Percentiles rank a stretch among this genome's conserved stretches.
phyloP scores from a whole-genome alignment of 92 coral and sea anemone genomes.

The Palythoa heliodiscus region DNA sequence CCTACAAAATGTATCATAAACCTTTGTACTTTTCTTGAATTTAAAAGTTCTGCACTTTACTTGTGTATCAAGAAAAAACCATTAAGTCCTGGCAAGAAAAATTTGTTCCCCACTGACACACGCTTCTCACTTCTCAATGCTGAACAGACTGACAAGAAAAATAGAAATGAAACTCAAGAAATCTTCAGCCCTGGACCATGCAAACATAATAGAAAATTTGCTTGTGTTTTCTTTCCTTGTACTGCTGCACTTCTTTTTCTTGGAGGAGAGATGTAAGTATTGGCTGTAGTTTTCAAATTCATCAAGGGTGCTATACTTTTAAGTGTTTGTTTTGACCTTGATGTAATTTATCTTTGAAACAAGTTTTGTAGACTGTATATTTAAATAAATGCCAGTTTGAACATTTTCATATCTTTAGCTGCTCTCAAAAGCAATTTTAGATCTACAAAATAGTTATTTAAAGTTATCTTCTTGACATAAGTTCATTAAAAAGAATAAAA shows the following conservation, averaged over 20 bases:
- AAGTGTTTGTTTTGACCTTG: not conserved
- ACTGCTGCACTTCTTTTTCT: conserved; percentile 65
- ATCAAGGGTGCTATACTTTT: not conserved
- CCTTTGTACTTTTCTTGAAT: too few species aligned
- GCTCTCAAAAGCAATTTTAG: too few species aligned
- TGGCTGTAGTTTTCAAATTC: not conserved
- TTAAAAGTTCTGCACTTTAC: too few species aligned
- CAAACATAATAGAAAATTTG: conserved; percentile 76
- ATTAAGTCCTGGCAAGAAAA: not conserved
- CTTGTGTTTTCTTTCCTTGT: conserved; percentile 83
- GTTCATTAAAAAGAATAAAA: too few species aligned
- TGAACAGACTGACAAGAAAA: not conserved
- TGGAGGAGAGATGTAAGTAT: conserved; percentile 79
- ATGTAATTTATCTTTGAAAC: not conserved
- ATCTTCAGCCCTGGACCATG: conserved; percentile 64
- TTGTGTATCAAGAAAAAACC: not conserved
- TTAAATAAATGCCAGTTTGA: too few species aligned
- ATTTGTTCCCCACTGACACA: too few species aligned
- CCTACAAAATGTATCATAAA: too few species aligned
- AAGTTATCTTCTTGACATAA: too few species aligned
- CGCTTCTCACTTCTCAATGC: not conserved
- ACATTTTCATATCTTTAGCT: too few species aligned
- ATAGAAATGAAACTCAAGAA: conserved; percentile 2
- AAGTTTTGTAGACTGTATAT: too few species aligned
- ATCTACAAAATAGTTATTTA: too few species aligned